These are phyloP conservation scores for Bombyx huttoni DNA, from an alignment of 2,888 invertebrate genomes.

Conservation along the genomic window DNA sequence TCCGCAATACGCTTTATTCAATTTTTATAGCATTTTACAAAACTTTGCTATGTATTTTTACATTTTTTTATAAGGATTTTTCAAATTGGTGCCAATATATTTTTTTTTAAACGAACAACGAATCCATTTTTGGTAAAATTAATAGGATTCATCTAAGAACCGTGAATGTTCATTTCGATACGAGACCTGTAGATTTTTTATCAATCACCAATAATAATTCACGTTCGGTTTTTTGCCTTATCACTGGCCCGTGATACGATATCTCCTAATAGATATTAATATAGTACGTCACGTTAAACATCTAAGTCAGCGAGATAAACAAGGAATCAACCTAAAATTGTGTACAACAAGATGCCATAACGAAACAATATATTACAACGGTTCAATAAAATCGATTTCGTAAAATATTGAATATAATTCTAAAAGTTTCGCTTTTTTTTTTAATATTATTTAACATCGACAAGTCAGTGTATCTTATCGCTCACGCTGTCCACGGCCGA, in stretches of 20 bases:
- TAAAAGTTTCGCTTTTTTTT: not conserved
- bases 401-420: constrained; percentile 11
- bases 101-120: not conserved
- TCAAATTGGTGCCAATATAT: constrained; percentile 29
- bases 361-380: constrained; percentile 2
- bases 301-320: constrained; percentile 1
- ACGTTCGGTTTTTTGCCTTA: constrained; percentile 34
- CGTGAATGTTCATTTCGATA: not conserved
- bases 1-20: constrained; percentile 19
- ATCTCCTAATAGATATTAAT: constrained; percentile 43
- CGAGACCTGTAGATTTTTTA: not conserved
- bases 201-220: constrained; percentile 14
- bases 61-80: not conserved
- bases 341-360: constrained; percentile 44
- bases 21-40: constrained; percentile 45
- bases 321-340: constrained; percentile 10
- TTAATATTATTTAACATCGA: not conserved
- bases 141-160: not conserved
- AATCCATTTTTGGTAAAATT: not conserved
- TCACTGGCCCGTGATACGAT: constrained; percentile 36
- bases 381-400: not conserved
- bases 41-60: constrained; percentile 24
- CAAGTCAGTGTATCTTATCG: not conserved
- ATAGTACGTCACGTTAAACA: constrained; percentile 34
- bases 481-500: not conserved